Conservation (phyloP, 2,888 invertebrate genomes). For the Clanis bilineata region DNA sequence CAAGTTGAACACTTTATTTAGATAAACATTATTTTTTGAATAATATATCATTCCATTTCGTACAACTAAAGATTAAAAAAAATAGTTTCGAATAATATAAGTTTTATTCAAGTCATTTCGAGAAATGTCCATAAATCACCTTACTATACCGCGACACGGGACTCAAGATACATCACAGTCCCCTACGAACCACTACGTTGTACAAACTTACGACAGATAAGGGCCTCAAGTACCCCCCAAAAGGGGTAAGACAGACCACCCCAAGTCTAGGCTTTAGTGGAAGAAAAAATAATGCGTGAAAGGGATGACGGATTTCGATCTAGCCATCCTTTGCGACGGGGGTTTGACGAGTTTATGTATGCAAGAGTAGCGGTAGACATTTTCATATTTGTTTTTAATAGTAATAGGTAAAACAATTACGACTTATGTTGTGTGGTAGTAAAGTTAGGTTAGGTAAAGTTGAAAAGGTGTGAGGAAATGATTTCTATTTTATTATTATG, state of each 20-base stretch:
- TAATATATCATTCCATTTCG: no score
- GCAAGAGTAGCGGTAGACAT: not conserved
- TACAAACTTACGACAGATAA: constrained; percentile 81
- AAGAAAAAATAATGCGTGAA: constrained; percentile 72
- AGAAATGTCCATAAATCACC: constrained; percentile 18
- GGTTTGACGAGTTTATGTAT: constrained; percentile 20
- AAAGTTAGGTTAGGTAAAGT: no score
- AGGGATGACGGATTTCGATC: constrained; percentile 49
- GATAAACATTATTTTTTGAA: no score
- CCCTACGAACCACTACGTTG: constrained; percentile 78
- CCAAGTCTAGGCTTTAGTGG: constrained; percentile 75
- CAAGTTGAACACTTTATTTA: no score
- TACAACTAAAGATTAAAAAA: not conserved
- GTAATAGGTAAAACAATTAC: no score
- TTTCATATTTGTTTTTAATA: not conserved
- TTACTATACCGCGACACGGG: constrained; percentile 50
- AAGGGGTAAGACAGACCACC: constrained; percentile 79
- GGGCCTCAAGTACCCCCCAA: constrained; percentile 78
- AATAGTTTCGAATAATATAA: no score
- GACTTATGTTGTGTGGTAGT: no score
- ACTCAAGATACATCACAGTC: constrained; percentile 78
- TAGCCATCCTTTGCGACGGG: constrained; percentile 23
- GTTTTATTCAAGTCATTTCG: not conserved
- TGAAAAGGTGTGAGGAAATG: no score
- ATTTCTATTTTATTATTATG: no score